Evolutionary conservation across 2,888 invertebrate genomes (phyloP).

Genomic region (Lathronympha strigana): DNA sequence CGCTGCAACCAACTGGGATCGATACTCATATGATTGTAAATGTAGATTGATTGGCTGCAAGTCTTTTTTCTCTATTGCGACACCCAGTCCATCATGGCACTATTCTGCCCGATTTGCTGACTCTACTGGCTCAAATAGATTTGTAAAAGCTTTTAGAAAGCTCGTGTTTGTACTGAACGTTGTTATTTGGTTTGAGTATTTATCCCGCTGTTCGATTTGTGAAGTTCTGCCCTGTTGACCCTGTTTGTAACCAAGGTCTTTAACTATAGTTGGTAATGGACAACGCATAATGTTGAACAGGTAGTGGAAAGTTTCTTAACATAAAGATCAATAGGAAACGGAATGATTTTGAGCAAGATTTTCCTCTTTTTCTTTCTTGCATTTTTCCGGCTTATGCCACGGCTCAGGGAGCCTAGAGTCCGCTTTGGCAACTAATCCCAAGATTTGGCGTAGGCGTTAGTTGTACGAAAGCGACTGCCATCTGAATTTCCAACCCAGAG

Average conservation of each 20-base stretch:
- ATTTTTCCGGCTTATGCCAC: too few relatives aligned
- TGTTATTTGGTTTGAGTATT: conserved; percentile 38
- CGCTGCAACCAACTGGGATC: conserved; percentile 55
- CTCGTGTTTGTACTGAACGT: conserved; percentile 36
- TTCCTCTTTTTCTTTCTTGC: background rate
- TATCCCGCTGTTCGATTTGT: conserved; percentile 27
- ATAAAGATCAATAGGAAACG: background rate
- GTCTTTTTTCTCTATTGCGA: conserved; percentile 66
- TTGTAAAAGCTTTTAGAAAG: conserved; percentile 38
- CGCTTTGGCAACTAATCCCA: too few relatives aligned
- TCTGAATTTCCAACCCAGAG: too few relatives aligned
- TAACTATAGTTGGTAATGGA: conserved; percentile 19
- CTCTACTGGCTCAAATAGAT: conserved; percentile 46
- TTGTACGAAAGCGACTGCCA: too few relatives aligned
- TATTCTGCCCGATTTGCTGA: conserved; percentile 64
- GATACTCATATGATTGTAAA: conserved; percentile 82
- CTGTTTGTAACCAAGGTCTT: conserved; percentile 20
- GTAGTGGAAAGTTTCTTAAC: background rate
- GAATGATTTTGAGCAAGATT: background rate
- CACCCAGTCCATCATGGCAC: conserved; percentile 68
- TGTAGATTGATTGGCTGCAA: conserved; percentile 80
- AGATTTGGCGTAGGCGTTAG: too few relatives aligned
- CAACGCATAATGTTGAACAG: background rate
- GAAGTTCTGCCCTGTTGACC: conserved; percentile 33
- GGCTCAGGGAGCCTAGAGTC: too few relatives aligned